Conservation (phyloP, 2,888 invertebrate genomes). For the Ennomos fuscantarius region DNA sequence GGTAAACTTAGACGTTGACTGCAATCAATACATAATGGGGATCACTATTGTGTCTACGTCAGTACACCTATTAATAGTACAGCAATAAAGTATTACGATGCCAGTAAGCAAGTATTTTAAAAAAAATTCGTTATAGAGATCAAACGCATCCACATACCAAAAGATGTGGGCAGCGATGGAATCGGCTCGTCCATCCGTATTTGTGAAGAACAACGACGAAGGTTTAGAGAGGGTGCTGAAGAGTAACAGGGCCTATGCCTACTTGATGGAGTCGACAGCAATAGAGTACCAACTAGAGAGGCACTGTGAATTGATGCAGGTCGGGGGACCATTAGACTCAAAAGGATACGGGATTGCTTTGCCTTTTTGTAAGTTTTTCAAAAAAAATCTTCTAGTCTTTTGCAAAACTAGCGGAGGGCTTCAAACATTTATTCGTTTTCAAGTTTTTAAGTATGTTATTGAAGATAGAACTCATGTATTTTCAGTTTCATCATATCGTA, state of each 20-base stretch:
- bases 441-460: neutral
- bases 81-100: too few relatives aligned
- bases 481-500: slow-evolving; percentile 90
- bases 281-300: slow-evolving; percentile 96
- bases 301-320: slow-evolving; percentile 93
- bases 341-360: slow-evolving; percentile 98
- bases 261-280: slow-evolving; percentile 97
- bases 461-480: slow-evolving; percentile 12
- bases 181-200: slow-evolving; percentile 92
- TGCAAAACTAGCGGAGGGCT: too few relatives aligned
- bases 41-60: too few relatives aligned
- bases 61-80: neutral
- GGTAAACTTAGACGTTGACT: too few relatives aligned
- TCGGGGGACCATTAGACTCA: slow-evolving; percentile 91
- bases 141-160: slow-evolving; percentile 95
- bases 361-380: slow-evolving; percentile 90
- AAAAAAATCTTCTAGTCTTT: too few relatives aligned
- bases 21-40: too few relatives aligned
- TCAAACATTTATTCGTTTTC: too few relatives aligned
- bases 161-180: slow-evolving; percentile 98
- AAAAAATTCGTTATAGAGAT: slow-evolving; percentile 84
- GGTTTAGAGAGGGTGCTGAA: slow-evolving; percentile 94
- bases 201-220: slow-evolving; percentile 92
- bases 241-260: slow-evolving; percentile 94
- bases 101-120: neutral